A percentile compares a stretch with the other conserved stretches of the same genome.
These are phyloP conservation scores for Chrysolina oricalcia DNA, from an alignment of 2,888 invertebrate species.

Conservation along the genomic window DNA sequence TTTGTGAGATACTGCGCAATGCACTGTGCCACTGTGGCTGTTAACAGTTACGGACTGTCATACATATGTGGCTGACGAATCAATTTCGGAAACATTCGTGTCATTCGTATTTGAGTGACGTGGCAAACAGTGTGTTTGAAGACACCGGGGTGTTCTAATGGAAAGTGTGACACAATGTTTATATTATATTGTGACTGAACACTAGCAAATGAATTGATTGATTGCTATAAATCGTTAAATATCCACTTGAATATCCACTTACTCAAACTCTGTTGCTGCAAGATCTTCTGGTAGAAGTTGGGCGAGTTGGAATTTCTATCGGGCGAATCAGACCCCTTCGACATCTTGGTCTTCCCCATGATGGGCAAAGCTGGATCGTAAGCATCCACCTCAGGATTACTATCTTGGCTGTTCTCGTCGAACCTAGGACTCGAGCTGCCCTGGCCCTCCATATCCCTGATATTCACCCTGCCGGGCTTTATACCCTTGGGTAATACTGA, in stretches of 20 bases:
- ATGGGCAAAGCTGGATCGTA: conserved; percentile 65
- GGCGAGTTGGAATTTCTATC: conserved; percentile 68
- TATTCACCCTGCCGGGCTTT: conserved; percentile 80
- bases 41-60: too few species aligned
- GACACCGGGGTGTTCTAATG: too few species aligned
- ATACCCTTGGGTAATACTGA: conserved; percentile 84
- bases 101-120: too few species aligned
- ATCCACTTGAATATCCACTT: conserved; percentile 59
- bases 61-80: too few species aligned
- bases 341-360: conserved; percentile 35
- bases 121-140: too few species aligned
- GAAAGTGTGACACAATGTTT: too few species aligned
- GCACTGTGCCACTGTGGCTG: too few species aligned
- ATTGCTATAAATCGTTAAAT: too few species aligned
- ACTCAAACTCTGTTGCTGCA: conserved; percentile 67
- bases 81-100: too few species aligned
- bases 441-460: conserved; percentile 82
- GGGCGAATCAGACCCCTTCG: conserved; percentile 58
- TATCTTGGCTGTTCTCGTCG: conserved; percentile 61
- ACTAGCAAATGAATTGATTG: too few species aligned
- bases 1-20: too few species aligned
- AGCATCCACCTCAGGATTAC: conserved; percentile 51
- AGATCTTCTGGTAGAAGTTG: conserved; percentile 64
- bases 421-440: conserved; percentile 48
- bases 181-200: too few species aligned